Evolutionary conservation across 2,888 invertebrate genomes (phyloP), one percentile per base, ranked within the genome.

Genomic region (Andrena flavipes): DNA sequence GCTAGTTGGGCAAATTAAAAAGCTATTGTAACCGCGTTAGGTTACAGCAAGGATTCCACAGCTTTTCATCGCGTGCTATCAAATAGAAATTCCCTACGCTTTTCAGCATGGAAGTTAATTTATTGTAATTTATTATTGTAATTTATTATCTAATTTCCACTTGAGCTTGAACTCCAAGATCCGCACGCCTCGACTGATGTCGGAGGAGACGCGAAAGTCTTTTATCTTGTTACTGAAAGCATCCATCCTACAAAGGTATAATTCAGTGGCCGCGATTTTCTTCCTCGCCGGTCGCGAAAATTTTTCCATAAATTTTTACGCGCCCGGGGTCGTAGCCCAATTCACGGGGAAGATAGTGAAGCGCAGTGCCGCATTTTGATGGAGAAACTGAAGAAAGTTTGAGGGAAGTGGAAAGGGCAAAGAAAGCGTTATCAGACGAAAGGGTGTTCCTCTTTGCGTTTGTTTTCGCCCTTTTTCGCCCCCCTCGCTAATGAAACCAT

Each of bases 401-500:
- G 54, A 20, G 29, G 29, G 20, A 76, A 30, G 60, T 67, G 70
- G 23, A 62, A 64, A 65, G 26, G 60, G 71, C 69, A 48, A 77
- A 71, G 68, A 73, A 59, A 82, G 75, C 49, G 65, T 76, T 70
- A 82, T 76, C 78, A 76, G 56, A 64, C 48, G 35, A 49, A 70
- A 59, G 62, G 8, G n/a, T 56, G 62, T 70, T n/a, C 65, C 8
- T 63, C 29, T n/a, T n/a, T 42, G 35, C 30, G 48, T 54, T 63
- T 73, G 62, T 64, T 42, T 76, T 76, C 72, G 59, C 51, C 69
- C 62, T 65, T 82, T 74, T 84, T 85, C 81, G 78, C 86, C 29
- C 20, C 20, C 84, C 84, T 85, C 87, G 69, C 87, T 91, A 91
- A 91, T 91, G 91, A 91, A 91, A 91, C 87, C 89, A 91, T 91